Base-by-base conservation (phyloP, 1,140 invertebrate genomes). In the Procambarus virginalis region DNA sequence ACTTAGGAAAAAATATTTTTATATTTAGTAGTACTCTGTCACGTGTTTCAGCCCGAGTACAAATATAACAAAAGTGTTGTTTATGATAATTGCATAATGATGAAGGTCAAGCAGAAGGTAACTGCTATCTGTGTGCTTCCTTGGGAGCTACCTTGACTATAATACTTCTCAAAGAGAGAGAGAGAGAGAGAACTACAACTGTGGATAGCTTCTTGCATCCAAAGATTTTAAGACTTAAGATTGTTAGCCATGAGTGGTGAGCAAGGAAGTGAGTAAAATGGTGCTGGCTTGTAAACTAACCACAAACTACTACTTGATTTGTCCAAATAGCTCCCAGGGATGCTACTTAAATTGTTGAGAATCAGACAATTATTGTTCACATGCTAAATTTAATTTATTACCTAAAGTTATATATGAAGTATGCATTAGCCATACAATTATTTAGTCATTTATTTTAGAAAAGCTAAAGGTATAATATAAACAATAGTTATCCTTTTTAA, bases 1-100 rank as follows among this genome's bases (percentile, higher is more conserved):
- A 70, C 78, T 73, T 81, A 87, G 80, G 80, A 83, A 49, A 88
- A 80, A 84, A 82, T 89, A 89, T 89, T 89, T 89, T 89, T 89
- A 75, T 89, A 89, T 84, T 73, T 78, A 76, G 75, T 84, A 48
- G 81, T 89, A 89, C 81, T 89, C 81, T 80, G 76, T 79, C 75
- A 84, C 70, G 55, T 77, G 60, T 84, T 84, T 75, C 84, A 77
- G 81, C 76, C 60, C 76, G 88, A 89, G 88, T 89, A 89, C 88
- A 89, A 89, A 89, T 70, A 80, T 55, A n/a, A 70, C 64, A 20
- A 58, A 64, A 89, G 34, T 75, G 51, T 78, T 49, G 58, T 77
- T 84, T 79, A 75, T 70, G 88, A 89, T 84, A 58, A 84, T n/a
- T 70, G 49, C 78, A 17, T 58, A 77, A 70, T 70, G 22, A 70